A percentile compares a stretch with the other conserved stretches of the same genome.
These are phyloP conservation scores for Meriones psammophilus DNA, from an alignment of 2,797 vertebrate species.

Conservation along the genomic window DNA sequence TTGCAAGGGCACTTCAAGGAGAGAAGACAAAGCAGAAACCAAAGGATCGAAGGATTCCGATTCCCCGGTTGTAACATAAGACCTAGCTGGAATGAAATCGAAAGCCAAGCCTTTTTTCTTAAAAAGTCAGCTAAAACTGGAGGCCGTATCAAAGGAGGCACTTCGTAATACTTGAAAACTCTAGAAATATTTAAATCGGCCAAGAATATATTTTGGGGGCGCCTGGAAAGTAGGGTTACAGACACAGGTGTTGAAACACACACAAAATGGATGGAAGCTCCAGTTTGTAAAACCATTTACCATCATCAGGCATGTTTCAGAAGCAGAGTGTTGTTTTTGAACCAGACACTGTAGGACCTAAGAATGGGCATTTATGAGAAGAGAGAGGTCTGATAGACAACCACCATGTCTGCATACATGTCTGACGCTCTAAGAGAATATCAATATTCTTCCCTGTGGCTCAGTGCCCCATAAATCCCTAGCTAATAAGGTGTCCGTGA, in stretches of 20 bases:
- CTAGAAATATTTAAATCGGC: constrained; percentile 41
- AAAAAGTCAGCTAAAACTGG: constrained; percentile 34
- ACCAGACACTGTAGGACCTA: neutral
- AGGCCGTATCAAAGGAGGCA: neutral
- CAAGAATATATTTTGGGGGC: neutral
- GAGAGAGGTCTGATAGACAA: neutral
- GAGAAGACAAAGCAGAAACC: neutral
- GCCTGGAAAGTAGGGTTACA: neutral
- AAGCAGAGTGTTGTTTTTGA: neutral
- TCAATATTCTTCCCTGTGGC: constrained; percentile 74
- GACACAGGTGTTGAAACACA: neutral
- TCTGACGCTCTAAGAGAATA: constrained; percentile 71
- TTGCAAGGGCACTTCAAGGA: neutral
- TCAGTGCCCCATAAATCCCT: constrained; percentile 79
- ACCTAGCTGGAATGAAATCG: neutral
- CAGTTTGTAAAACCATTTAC: neutral
- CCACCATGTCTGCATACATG: neutral
- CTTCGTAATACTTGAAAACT: neutral
- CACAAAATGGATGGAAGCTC: neutral
- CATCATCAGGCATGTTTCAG: neutral
- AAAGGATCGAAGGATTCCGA: neutral
- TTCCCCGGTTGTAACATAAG: neutral
- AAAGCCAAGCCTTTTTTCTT: neutral
- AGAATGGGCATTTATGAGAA: neutral
- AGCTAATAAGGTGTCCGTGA: constrained; percentile 75